These are phyloP conservation scores for Vannuccia rotundouncinata DNA, from an alignment of 2,888 invertebrate genomes.

Conservation along the genomic window DNA sequence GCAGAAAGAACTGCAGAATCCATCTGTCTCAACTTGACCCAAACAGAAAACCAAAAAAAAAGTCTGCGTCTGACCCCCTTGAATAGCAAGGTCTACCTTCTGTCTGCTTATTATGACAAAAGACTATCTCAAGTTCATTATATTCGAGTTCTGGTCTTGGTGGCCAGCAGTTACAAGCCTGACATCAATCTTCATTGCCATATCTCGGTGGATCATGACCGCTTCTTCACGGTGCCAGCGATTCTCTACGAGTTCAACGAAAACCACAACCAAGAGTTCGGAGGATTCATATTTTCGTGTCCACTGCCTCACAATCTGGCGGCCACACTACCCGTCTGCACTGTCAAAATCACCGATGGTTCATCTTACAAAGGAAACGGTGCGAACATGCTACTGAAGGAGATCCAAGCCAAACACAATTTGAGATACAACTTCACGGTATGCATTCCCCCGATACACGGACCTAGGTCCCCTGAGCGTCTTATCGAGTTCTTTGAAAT, in stretches of 20 bases:
- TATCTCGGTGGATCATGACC: background rate
- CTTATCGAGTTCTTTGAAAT: slow-evolving; percentile 50
- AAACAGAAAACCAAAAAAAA: background rate
- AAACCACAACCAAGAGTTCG: slow-evolving; percentile 47
- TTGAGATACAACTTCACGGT: slow-evolving; percentile 43
- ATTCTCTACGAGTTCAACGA: slow-evolving; percentile 48
- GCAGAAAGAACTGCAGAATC: background rate
- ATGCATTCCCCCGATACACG: slow-evolving; percentile 50
- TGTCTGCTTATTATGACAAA: slow-evolving; percentile 32
- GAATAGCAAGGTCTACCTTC: background rate
- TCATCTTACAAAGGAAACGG: background rate
- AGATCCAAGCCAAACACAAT: background rate
- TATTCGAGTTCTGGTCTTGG: slow-evolving; percentile 18
- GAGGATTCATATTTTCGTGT: slow-evolving; percentile 48
- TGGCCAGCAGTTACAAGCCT: background rate
- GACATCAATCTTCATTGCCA: slow-evolving; percentile 25
- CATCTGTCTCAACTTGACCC: background rate
- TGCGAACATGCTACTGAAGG: background rate
- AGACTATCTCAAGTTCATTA: background rate
- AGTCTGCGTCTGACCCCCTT: background rate
- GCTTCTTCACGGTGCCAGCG: slow-evolving; percentile 36
- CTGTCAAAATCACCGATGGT: slow-evolving; percentile 28
- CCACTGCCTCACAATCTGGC: slow-evolving; percentile 41
- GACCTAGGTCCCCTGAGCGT: slow-evolving; percentile 43
- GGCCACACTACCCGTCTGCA: slow-evolving; percentile 34